Evolutionary conservation across 1,140 invertebrate genomes (phyloP).

Genomic region (Cataglyphis hispanica): DNA sequence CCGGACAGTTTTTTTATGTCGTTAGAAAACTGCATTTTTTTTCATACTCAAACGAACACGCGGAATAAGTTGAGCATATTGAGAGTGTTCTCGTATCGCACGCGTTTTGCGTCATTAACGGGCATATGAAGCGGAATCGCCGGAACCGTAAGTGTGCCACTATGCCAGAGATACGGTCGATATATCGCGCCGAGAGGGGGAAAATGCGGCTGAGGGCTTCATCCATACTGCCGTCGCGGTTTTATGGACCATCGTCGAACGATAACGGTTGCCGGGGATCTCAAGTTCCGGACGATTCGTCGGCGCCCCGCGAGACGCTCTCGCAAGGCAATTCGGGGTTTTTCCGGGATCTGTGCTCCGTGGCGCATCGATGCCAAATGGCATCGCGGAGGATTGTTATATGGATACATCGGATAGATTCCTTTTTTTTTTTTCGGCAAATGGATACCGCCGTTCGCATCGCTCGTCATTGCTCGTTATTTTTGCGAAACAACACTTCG

Average conservation of each 20-base stretch:
- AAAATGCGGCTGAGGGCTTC: background rate
- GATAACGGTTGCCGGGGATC: conserved; percentile 26
- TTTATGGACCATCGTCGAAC: conserved; percentile 12
- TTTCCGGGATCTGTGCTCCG: background rate
- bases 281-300: conserved; percentile 24
- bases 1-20: background rate
- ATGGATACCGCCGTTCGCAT: conserved; percentile 35
- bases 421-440: conserved; percentile 16
- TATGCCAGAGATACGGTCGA: conserved; percentile 56
- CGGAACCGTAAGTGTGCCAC: conserved; percentile 52
- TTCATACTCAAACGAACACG: background rate
- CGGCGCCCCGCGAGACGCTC: background rate
- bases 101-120: conserved; percentile 40
- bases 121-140: conserved; percentile 41
- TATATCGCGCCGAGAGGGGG: conserved; percentile 20
- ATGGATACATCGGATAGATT: background rate
- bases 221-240: conserved; percentile 18
- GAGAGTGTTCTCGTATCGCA: conserved; percentile 8
- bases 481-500: conserved; percentile 52
- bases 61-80: conserved; percentile 45
- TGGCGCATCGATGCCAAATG: conserved; percentile 36
- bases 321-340: background rate
- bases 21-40: background rate
- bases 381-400: conserved; percentile 12
- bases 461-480: conserved; percentile 49